Evolutionary conservation across 2,113 vertebrate species (phyloP).

Genomic region (Pheucticus melanocephalus): DNA sequence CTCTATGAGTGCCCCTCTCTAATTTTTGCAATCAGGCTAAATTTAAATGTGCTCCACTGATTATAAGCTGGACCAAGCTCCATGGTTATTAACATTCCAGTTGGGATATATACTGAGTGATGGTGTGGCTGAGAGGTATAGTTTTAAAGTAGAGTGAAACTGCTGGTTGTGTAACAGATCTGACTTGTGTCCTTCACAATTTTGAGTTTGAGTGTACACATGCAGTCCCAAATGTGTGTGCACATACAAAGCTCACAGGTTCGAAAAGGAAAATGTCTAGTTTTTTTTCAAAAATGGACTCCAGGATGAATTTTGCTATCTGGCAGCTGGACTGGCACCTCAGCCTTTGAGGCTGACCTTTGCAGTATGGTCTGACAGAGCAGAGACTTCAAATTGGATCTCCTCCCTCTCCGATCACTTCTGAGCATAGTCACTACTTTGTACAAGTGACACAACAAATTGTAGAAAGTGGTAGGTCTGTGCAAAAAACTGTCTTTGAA

Average conservation of each 20-base stretch:
- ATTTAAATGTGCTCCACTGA: not conserved
- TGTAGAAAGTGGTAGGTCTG: not conserved
- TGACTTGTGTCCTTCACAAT: not conserved
- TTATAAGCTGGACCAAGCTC: not conserved
- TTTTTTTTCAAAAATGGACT: not conserved
- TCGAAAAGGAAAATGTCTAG: not conserved
- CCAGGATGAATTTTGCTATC: not conserved
- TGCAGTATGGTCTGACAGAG: not conserved
- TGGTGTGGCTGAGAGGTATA: not conserved
- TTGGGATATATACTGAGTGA: not conserved
- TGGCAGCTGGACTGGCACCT: not conserved
- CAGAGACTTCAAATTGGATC: not conserved
- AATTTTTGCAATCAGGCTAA: not conserved
- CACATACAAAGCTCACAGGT: not conserved
- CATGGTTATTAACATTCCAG: not conserved
- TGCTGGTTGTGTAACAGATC: not conserved
- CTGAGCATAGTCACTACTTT: not conserved
- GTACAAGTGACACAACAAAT: not conserved
- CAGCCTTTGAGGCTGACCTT: not conserved
- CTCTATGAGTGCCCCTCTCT: not conserved
- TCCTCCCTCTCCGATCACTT: not conserved
- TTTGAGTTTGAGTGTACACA: fast-evolving
- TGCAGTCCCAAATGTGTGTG: not conserved
- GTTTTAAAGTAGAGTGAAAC: not conserved
- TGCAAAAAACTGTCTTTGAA: not conserved